Conservation (phyloP, 1,140 invertebrate species). For the Danaus melanippus region DNA sequence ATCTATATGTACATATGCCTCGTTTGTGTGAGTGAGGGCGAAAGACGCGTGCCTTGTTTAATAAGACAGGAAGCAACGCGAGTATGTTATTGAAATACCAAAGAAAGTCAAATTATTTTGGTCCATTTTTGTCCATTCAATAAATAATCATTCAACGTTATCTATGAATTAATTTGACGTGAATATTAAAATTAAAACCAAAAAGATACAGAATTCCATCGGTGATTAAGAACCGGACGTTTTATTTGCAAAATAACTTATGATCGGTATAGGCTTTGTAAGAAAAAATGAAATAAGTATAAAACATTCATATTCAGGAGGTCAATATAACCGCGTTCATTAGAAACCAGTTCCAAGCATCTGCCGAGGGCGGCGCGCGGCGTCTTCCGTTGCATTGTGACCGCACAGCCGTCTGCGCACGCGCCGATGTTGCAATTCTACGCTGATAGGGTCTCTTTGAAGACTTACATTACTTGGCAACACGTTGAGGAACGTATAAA, state of each 20-base stretch:
- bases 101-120: too few species aligned
- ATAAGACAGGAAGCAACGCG: too few species aligned
- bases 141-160: too few species aligned
- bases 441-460: slow-evolving; percentile 10
- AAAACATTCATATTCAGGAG: slow-evolving; percentile 17
- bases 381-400: slow-evolving; percentile 66
- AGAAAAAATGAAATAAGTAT: neutral
- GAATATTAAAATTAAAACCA: too few species aligned
- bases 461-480: slow-evolving; percentile 1
- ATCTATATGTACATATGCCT: slow-evolving; percentile 20
- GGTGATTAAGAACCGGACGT: too few species aligned
- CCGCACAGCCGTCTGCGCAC: slow-evolving; percentile 48
- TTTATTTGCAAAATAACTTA: too few species aligned
- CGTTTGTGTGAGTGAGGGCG: slow-evolving; percentile 31
- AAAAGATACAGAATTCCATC: too few species aligned
- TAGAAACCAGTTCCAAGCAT: slow-evolving; percentile 60
- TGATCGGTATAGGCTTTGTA: neutral
- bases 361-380: slow-evolving; percentile 52
- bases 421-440: slow-evolving; percentile 42
- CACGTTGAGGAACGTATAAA: too few species aligned
- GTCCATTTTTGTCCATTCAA: too few species aligned
- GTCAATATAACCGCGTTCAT: slow-evolving; percentile 54
- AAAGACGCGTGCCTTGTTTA: slow-evolving; percentile 30
- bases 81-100: too few species aligned
- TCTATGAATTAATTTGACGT: too few species aligned